Conservation (phyloP, 2,888 invertebrate species). For the Clanis bilineata region DNA sequence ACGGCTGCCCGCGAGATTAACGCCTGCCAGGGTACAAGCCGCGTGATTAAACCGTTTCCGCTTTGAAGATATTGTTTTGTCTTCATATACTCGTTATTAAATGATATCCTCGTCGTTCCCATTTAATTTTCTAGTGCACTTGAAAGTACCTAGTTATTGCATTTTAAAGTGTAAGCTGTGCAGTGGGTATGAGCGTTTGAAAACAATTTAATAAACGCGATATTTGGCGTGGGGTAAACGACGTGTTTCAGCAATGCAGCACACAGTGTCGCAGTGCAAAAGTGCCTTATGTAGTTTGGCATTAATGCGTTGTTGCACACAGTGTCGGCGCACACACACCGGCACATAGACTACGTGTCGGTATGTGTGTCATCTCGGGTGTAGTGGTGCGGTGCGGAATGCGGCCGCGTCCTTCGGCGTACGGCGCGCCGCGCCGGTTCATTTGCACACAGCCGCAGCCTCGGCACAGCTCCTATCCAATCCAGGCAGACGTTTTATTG, state of each 20-base stretch:
- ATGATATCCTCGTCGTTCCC: slow-evolving; percentile 26
- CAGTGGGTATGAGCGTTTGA: slow-evolving; percentile 41
- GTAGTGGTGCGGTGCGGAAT: slow-evolving; percentile 72
- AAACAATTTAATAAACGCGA: slow-evolving; percentile 56
- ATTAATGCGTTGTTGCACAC: slow-evolving; percentile 46
- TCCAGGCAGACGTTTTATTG: slow-evolving; percentile 60
- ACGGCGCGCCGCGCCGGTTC: slow-evolving; percentile 69
- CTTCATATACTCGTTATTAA: slow-evolving; percentile 23
- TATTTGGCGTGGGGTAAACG: slow-evolving; percentile 62
- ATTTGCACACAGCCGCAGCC: slow-evolving; percentile 76
- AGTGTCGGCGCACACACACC: slow-evolving; percentile 37
- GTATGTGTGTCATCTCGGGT: slow-evolving; percentile 72
- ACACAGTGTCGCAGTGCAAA: slow-evolving; percentile 52
- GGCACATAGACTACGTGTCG: slow-evolving; percentile 48
- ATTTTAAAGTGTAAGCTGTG: slow-evolving; percentile 38
- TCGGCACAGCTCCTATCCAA: slow-evolving; percentile 56
- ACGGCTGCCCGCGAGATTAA: slow-evolving; percentile 69
- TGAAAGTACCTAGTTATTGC: slow-evolving; percentile 25
- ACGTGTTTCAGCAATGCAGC: slow-evolving; percentile 58
- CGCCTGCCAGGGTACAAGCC: slow-evolving; percentile 55
- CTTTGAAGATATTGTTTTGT: slow-evolving; percentile 42
- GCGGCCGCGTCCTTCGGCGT: slow-evolving; percentile 80
- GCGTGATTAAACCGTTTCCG: slow-evolving; percentile 73
- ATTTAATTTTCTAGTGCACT: slow-evolving; percentile 24
- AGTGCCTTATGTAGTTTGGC: slow-evolving; percentile 61